phyloP scores from a whole-genome alignment of 2,113 vertebrate species.

The Sorex araneus region DNA sequence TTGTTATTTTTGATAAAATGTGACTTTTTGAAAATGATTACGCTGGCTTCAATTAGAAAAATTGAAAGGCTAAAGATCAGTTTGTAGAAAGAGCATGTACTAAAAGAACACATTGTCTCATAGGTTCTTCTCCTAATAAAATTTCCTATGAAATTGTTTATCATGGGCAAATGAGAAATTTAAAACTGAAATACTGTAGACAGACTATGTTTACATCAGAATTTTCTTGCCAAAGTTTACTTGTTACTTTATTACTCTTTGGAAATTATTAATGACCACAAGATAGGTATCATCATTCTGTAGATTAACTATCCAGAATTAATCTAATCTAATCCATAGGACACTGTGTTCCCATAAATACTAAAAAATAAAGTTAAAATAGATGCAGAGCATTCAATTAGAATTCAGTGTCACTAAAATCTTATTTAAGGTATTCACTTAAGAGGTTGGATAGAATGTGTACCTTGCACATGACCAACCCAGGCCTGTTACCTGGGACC shows the following conservation, averaged over 20 bases:
- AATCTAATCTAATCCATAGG: neutral
- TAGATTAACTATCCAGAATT: neutral
- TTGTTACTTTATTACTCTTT: neutral
- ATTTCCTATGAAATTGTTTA: no score
- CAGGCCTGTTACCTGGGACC: no score
- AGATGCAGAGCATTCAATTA: neutral
- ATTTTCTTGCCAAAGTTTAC: neutral
- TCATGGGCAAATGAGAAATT: no score
- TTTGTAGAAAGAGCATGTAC: neutral
- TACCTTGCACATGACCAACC: no score
- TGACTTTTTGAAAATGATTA: neutral
- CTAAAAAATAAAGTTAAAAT: neutral
- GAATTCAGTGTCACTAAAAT: neutral
- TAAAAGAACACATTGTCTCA: neutral
- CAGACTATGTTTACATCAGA: neutral
- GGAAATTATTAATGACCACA: neutral
- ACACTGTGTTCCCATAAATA: no score
- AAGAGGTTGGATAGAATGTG: neutral
- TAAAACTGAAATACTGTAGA: no score
- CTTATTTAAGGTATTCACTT: neutral
- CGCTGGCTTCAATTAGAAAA: neutral
- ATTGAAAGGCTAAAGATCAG: neutral
- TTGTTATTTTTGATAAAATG: neutral
- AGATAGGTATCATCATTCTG: neutral
- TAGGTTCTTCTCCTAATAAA: no score